phyloP scores from a whole-genome alignment of 2,797 vertebrate species.

The Xiphophorus birchmanni region DNA sequence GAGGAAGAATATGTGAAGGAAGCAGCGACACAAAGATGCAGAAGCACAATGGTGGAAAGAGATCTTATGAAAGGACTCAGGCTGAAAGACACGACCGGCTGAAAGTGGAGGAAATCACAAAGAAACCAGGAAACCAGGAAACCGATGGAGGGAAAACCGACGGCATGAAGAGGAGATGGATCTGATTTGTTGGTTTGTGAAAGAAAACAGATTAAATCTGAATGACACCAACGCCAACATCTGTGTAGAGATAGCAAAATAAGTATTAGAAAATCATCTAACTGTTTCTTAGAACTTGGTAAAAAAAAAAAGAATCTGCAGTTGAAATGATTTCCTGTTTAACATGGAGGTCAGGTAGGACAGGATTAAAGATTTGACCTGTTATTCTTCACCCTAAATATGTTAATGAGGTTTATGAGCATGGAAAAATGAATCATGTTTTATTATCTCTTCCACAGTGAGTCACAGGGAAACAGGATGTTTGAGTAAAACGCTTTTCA shows the following conservation, averaged over 20 bases:
- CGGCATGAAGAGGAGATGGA: background rate
- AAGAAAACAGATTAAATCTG: background rate
- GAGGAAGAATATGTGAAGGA: background rate
- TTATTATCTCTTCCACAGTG: constrained; percentile 5
- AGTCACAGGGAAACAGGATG: background rate
- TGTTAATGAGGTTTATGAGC: background rate
- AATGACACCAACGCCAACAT: background rate
- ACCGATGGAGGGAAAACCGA: background rate
- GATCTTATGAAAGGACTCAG: background rate
- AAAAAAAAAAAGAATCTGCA: background rate
- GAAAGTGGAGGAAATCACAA: background rate
- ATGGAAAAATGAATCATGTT: constrained; percentile 15
- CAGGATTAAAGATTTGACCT: background rate
- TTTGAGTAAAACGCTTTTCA: constrained; percentile 1
- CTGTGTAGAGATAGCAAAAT: background rate
- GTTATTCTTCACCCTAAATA: background rate
- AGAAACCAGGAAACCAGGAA: background rate
- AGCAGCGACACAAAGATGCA: background rate
- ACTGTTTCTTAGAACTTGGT: background rate
- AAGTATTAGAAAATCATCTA: background rate
- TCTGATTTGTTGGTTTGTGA: background rate
- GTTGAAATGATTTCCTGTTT: background rate
- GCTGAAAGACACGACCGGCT: background rate
- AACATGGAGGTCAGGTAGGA: background rate
- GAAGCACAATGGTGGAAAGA: background rate